These are phyloP conservation scores for Lindbergichthys nudifrons DNA, from an alignment of 2,797 vertebrate species.

Conservation along the genomic window DNA sequence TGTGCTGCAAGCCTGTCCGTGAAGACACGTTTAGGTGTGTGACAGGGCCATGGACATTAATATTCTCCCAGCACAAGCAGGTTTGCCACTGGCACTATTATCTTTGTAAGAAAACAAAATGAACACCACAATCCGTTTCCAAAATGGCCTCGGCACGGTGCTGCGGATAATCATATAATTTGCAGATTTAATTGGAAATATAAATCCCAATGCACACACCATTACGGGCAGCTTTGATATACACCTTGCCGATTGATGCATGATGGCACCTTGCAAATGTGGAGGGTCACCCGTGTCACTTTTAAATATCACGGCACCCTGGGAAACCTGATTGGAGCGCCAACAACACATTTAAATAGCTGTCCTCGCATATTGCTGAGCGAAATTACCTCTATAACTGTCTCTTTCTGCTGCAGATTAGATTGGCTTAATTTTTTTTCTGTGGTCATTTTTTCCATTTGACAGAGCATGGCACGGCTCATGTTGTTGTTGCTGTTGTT, in stretches of 20 bases:
- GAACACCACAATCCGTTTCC: slow-evolving; percentile 77
- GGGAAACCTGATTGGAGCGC: slow-evolving; percentile 79
- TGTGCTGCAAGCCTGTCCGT: slow-evolving; percentile 1
- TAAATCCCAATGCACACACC: slow-evolving; percentile 85
- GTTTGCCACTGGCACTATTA: slow-evolving; percentile 81
- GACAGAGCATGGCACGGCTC: slow-evolving; percentile 58
- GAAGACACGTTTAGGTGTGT: slow-evolving; percentile 35
- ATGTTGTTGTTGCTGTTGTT: slow-evolving; percentile 57
- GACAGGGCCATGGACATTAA: slow-evolving; percentile 71
- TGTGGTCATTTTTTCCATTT: slow-evolving; percentile 70
- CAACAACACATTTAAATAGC: slow-evolving; percentile 82
- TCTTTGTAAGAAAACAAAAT: slow-evolving; percentile 79
- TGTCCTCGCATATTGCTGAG: slow-evolving; percentile 60
- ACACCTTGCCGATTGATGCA: slow-evolving; percentile 84
- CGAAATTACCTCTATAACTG: slow-evolving; percentile 75
- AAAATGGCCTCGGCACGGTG: slow-evolving; percentile 81
- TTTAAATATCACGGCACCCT: slow-evolving; percentile 86
- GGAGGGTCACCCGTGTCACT: slow-evolving; percentile 84
- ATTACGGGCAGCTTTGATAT: slow-evolving; percentile 82
- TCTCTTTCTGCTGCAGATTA: slow-evolving; percentile 69
- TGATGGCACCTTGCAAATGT: slow-evolving; percentile 85
- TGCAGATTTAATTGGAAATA: slow-evolving; percentile 90
- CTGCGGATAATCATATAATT: slow-evolving; percentile 87
- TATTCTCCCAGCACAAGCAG: slow-evolving; percentile 76
- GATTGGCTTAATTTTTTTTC: slow-evolving; percentile 60